Conservation (phyloP, 2,113 vertebrate species). For the Shinisaurus crocodilurus region DNA sequence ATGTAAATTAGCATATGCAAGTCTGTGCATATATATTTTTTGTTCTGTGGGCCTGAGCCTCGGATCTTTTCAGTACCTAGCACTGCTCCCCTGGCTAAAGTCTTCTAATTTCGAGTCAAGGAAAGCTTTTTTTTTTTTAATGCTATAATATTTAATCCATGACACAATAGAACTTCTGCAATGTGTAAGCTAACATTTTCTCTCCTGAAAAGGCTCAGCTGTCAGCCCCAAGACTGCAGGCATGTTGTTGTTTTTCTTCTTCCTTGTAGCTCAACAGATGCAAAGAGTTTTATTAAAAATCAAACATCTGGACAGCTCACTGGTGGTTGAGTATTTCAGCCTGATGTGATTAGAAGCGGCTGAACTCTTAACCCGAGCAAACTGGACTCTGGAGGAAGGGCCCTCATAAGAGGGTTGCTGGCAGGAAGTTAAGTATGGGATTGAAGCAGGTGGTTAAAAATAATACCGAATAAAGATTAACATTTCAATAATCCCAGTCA, state of each 20-base stretch:
- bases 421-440: slow-evolving; percentile 14
- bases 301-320: slow-evolving; percentile 2
- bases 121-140: neutral
- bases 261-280: neutral
- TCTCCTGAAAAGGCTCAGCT: neutral
- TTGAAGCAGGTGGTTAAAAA: slow-evolving; percentile 33
- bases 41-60: too few species aligned
- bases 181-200: neutral
- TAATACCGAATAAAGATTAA: slow-evolving; percentile 21
- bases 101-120: neutral
- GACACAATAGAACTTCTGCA: neutral
- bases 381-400: neutral
- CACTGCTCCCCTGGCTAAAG: too few species aligned
- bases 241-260: neutral
- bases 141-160: neutral
- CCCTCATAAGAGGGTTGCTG: neutral
- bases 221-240: neutral
- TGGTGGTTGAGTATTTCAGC: neutral
- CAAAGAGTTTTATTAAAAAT: neutral
- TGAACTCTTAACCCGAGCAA: slow-evolving; percentile 21
- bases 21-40: too few species aligned
- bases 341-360: neutral
- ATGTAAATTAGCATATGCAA: too few species aligned
- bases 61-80: too few species aligned
- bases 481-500: slow-evolving; percentile 18